Base-by-base conservation (phyloP, 2,113 vertebrate genomes). In the Gallinago media region DNA sequence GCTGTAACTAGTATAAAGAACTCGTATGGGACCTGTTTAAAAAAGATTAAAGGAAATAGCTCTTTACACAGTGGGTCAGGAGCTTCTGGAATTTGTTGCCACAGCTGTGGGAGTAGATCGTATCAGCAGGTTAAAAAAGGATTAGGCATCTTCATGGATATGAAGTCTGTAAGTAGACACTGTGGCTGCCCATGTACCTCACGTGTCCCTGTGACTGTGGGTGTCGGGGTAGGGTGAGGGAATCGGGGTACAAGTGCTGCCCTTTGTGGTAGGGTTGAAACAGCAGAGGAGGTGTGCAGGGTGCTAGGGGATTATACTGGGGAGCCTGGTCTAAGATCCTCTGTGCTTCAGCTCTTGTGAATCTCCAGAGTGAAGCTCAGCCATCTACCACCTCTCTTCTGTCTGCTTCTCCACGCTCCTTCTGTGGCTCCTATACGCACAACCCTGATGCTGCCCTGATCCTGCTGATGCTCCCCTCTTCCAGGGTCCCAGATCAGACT, bases 21-120 rank as follows among this genome's bases (percentile, higher is more conserved):
- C 52, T 94, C 19, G 5, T 75, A 63, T 80, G 83, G 65, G 70
- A 87, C 86, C 91, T 89, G 46, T 81, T 91, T 91, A 27, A 47
- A 81, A 89, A 81, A 96, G 93, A 92, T 95, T 81, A 94, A 96
- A 84, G 80, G 80, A 86, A 87, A 63, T 52, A 44, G 27, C 52
- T 97, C 76, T 91, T 94, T 77, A 61, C 80, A 81, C 55, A 87
- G 86, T 44, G 80, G 76, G 34, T 47, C 46, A 20, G 74, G 56
- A 80, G 88, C 88, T 80, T 62, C 72, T 92, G 88, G 85, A 89
- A 77, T 74, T 71, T 61, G 44, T 88, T 94, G 68, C 88, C 75
- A 55, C 75, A 88, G 85, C 72, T 74, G 82, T 54, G 50, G 67
- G 22, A 92, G 17, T 15, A 74, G 86, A 31, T 50, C 9, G 56